Percentiles rank a stretch among this genome's conserved stretches.
These are phyloP conservation scores for Mionectes olivaceus DNA, from an alignment of 2,797 vertebrate species.

Conservation along the genomic window DNA sequence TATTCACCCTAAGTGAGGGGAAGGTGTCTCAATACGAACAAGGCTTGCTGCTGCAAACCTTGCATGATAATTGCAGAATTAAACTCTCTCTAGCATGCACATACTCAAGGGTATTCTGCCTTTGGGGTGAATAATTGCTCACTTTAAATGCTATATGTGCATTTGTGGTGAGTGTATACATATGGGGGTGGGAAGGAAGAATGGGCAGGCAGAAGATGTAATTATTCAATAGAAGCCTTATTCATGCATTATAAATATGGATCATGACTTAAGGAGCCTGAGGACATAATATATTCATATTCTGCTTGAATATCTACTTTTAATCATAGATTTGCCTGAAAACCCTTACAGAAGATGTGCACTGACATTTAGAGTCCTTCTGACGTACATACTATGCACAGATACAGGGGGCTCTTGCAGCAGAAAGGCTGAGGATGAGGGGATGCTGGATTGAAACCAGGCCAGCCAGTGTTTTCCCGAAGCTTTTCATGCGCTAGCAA, in stretches of 20 bases:
- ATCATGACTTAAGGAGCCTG: slow-evolving; percentile 56
- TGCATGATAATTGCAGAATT: background rate
- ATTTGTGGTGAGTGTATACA: background rate
- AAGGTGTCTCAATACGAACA: background rate
- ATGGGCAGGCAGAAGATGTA: background rate
- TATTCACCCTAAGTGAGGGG: background rate
- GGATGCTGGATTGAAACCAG: background rate
- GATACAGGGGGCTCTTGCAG: background rate
- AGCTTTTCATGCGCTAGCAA: background rate
- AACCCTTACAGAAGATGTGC: background rate
- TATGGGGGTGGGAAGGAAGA: background rate
- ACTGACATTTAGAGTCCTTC: slow-evolving; percentile 37
- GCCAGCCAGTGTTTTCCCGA: background rate
- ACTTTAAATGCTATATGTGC: background rate
- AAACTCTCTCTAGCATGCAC: background rate
- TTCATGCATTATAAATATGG: slow-evolving; percentile 70
- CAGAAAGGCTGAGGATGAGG: background rate
- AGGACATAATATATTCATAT: slow-evolving; percentile 44
- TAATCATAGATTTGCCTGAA: slow-evolving; percentile 15
- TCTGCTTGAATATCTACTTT: slow-evolving; percentile 56
- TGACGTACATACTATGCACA: background rate
- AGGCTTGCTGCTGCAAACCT: background rate
- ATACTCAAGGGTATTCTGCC: background rate
- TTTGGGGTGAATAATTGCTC: slow-evolving; percentile 2
- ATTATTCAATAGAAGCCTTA: slow-evolving; percentile 41